Base-by-base conservation (phyloP, 2,113 vertebrate species). In the Leptodactylus fuscus region DNA sequence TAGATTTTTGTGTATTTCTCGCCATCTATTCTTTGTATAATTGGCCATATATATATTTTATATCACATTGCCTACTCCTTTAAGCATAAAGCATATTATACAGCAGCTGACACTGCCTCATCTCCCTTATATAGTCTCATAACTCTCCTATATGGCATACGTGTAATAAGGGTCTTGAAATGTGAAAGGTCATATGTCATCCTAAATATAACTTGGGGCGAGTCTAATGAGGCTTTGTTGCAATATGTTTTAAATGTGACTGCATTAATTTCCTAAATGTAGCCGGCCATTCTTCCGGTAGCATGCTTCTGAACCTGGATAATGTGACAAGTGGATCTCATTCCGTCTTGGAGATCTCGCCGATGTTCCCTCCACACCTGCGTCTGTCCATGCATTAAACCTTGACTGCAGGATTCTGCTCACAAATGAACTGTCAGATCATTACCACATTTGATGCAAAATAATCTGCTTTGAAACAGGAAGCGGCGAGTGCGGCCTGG, bases 391-490 rank as follows among this genome's bases (percentile, higher is more conserved):
- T 93, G 93, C 94, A 95, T 96, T 95, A 96, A 96, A 95, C 93
- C 95, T 96, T 94, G 95, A 95, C 95, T 95, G 94, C 91, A 96
- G 95, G 96, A 96, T 95, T 95, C 95, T 94, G 90, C 92, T 96
- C 97, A 97, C 97, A 97, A 97, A 97, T 96, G 97, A 98, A 98
- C 97, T 98, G 98, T 99, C 97, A 99, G 95, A 97, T 98, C 97
- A 98, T 99, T 97, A 98, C 97, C 93, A 96, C 87, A 91, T 96
- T 95, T 99, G 97, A 99, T 98, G 96, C 97, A 96, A 96, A 96
- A 98, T 99, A 97, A 99, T 99, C 97, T 98, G 96, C 98, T 96
- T 97, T 92, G 94, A 95, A 98, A 98, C 97, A 96, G 97, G 96
- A 97, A 97, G 96, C 96, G 94, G 96, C 94, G 96, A 94, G 94